Evolutionary conservation across 2,113 vertebrate species (phyloP), one percentile per base, ranked within the genome.

Genomic region (Hystrix cristata): DNA sequence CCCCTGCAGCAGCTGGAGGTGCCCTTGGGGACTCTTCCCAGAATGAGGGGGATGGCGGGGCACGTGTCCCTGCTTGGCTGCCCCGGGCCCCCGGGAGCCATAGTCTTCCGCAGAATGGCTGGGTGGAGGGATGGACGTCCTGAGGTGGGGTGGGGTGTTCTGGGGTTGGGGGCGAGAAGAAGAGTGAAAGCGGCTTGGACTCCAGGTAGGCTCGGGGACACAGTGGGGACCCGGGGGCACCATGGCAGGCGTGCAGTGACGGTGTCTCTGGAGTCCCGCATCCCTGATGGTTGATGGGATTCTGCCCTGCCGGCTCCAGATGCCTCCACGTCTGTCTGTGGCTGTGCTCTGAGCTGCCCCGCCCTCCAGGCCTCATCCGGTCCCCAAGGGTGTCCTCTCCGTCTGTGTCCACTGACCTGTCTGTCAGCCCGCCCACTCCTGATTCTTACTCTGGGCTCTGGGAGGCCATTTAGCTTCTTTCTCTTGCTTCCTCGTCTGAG

Each of bases 141-240:
- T 25, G 19, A 65, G 25, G 18, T 25, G 64, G 48, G 81, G 7
- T 3, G 23, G 38, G 19, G 69, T 8, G 5, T 27, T 3, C 0
- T 4, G 51, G 27, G 2, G 10, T 59, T 78, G 29, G 69, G 25
- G 25, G 0, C 13, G 31, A 62, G 55, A 23, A 57, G 62, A 34
- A 43, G 21, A 19, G 9, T 2, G 64, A 18, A 71, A 34, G 57
- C 7, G 27, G 46, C 67, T 48, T 43, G 27, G 11, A 4, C 48
- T 29, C 19, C 48, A 46, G 51, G 4, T 34, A 4, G 15, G 23
- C 0, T 0, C 6, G 34, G 59, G 86, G 25, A 0, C 0, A 6
- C 34, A 0, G 0, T 11, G 29, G 87, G 69, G 23, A 0, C 1
- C 23, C 38, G 3, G 23, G 60, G 51, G 60, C 46, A 48, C 31